These are phyloP conservation scores for Machimus rusticus DNA, from an alignment of 2,888 invertebrate species.

Conservation along the genomic window DNA sequence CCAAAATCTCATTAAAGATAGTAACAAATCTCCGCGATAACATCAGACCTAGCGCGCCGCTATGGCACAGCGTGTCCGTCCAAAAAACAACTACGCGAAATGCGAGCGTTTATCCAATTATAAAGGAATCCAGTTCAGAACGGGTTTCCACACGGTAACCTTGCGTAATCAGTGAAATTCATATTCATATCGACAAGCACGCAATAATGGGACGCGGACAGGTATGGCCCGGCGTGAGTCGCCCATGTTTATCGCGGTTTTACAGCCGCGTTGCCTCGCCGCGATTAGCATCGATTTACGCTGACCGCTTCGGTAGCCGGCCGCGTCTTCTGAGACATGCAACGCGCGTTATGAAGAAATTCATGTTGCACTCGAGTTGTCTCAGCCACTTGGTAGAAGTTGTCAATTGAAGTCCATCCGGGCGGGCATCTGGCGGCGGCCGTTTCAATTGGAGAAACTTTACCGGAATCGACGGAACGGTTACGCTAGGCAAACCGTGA, in stretches of 20 bases:
- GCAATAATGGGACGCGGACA: neutral
- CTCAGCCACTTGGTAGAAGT: neutral
- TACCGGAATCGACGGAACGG: too few relatives aligned
- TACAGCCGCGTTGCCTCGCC: neutral
- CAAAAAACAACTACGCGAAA: neutral
- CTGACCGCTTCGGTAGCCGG: neutral
- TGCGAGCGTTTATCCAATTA: neutral
- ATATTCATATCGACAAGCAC: slow-evolving; percentile 1
- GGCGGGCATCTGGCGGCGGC: neutral
- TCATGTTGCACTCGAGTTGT: neutral
- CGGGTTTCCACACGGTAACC: neutral
- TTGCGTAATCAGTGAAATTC: slow-evolving; percentile 17
- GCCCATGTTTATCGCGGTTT: neutral
- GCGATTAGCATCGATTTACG: neutral
- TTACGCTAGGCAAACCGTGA: too few relatives aligned
- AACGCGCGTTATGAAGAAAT: neutral
- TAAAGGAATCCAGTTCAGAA: slow-evolving; percentile 8
- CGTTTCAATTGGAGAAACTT: neutral
- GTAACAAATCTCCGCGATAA: neutral
- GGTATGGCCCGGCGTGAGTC: neutral
- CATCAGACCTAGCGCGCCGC: neutral
- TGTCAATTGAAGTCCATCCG: neutral
- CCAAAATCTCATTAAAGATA: neutral
- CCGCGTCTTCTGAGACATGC: neutral
- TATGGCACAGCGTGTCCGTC: neutral